Evolutionary conservation across 64 coral and sea anemone species (phyloP), one percentile per base, ranked within the genome.

Genomic region (Actinia tenebrosa): DNA sequence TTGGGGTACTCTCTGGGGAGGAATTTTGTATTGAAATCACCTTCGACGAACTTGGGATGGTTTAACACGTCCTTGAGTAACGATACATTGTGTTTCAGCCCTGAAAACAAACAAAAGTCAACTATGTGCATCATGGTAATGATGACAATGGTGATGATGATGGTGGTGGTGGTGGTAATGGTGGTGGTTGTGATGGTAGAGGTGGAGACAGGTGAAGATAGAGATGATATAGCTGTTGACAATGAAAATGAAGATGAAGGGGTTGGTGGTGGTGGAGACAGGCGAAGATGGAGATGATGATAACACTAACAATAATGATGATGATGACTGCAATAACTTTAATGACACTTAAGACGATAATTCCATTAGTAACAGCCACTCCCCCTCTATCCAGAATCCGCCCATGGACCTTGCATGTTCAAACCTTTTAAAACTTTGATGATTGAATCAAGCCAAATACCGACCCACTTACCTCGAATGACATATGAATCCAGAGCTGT

Each of bases 401-500:
- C 53, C 4, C 53, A 54, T 10, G 4, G 10, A 54, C 4, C 53
- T 54, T 54, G 53, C 53, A 54, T 10, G 4, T 54, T 5, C 53
- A 54, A 54, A 54, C 53, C 10, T 5, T 54, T n/a, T n/a, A n/a
- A n/a, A n/a, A n/a, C n/a, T n/a, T n/a, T n/a, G n/a, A n/a, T n/a
- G n/a, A n/a, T n/a, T n/a, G n/a, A n/a, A 37, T 37, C 30, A 37
- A 0, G 30, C 30, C 30, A 37, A 37, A 37, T 37, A 37, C 30
- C 1, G 30, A 37, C 30, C 22, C 10, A n/a, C 5, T 79, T 93
- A 99, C 97, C 97, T 95, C 97, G 86, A 58, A 99, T 95, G 44
- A 99, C 97, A 58, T 99, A 99, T 23, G 97, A 99, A 66, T 99
- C 97, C 53, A 99, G 88, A 22, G 97, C 97, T 82, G 86, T 95